A percentile compares a stretch with the other conserved stretches of the same genome.
These are phyloP conservation scores for Dryomyza anilis DNA, from an alignment of 2,888 invertebrate species.

Conservation along the genomic window DNA sequence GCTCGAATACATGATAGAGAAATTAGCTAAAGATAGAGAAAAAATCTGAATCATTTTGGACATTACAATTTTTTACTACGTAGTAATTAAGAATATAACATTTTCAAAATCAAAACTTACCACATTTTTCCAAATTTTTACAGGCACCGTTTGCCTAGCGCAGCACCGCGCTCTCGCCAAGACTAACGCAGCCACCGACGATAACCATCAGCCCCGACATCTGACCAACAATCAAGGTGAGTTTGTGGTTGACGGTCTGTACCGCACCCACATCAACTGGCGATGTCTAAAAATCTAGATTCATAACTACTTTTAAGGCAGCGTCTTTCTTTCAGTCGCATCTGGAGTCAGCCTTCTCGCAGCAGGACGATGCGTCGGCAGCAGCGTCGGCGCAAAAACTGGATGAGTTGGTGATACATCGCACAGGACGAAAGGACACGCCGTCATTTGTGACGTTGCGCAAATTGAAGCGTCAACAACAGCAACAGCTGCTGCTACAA, in stretches of 20 bases:
- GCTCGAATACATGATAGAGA: too few species aligned
- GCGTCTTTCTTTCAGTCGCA: slow-evolving; percentile 61
- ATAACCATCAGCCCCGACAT: slow-evolving; percentile 48
- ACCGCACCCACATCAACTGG: slow-evolving; percentile 20
- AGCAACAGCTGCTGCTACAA: slow-evolving; percentile 26
- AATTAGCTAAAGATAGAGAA: too few species aligned
- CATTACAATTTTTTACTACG: too few species aligned
- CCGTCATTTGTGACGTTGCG: slow-evolving; percentile 4
- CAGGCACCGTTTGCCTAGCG: too few species aligned
- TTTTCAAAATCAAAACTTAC: background rate
- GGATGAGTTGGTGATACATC: slow-evolving; percentile 14
- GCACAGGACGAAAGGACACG: too few species aligned
- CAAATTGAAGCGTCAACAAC: slow-evolving; percentile 1
- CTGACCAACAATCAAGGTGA: slow-evolving; percentile 53
- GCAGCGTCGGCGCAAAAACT: too few species aligned
- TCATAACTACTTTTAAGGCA: slow-evolving; percentile 59
- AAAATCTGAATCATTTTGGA: too few species aligned
- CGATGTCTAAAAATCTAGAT: slow-evolving; percentile 46
- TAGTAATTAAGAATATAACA: too few species aligned
- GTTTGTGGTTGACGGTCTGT: slow-evolving; percentile 31
- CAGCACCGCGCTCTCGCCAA: background rate
- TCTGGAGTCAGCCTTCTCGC: slow-evolving; percentile 45
- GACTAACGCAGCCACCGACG: background rate
- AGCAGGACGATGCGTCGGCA: slow-evolving; percentile 35
- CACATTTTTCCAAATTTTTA: too few species aligned